Base-by-base conservation (phyloP, 2,113 vertebrate species). In the Patagioenas fasciata region DNA sequence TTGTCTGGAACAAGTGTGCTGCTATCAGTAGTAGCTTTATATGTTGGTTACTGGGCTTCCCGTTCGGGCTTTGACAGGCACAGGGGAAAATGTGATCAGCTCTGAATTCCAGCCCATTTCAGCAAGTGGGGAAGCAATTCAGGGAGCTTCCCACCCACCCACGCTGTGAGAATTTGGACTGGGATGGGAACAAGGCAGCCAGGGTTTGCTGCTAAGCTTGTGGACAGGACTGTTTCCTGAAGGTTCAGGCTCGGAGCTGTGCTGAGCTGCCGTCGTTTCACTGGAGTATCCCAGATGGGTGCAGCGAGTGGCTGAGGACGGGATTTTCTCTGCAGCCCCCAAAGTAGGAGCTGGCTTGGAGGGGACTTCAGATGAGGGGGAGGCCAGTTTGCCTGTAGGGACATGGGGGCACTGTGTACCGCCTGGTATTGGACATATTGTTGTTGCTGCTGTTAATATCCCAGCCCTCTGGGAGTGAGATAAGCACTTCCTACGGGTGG, bases 1-100 rank as follows among this genome's bases (percentile, higher is more conserved):
- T 97, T 97, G 98, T 98, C 98, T 98, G 98, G 96, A 98, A 97
- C 97, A 98, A 98, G 97, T 97, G 98, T 98, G 97, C 96, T 97
- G 97, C 97, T 97, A 98, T 97, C 96, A 95, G 97, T 97, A 97
- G 97, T 98, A 98, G 97, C 97, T 97, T 97, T 97, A 95, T 96
- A 83, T 96, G 96, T 90, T 9, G 67, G 93, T 96, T 96, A 92
- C 83, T 94, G 92, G 77, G 80, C 89, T 96, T 96, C 90, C 92
- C 88, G 1, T 93, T 96, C 65, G 96, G 95, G 93, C 84, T 88
- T 91, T 95, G 94, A 96, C 89, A 96, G 91, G 89, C 93, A 12
- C 75, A 67, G 84, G 91, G 95, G 91, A 95, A 94, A 95, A 96
- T 88, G 92, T 93, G 96, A 94, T 94, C 92, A 95, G 91, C 83